Evolutionary conservation across 2,888 invertebrate genomes (phyloP), one percentile per base, ranked within the genome.

Genomic region (Epistrophe eligans): DNA sequence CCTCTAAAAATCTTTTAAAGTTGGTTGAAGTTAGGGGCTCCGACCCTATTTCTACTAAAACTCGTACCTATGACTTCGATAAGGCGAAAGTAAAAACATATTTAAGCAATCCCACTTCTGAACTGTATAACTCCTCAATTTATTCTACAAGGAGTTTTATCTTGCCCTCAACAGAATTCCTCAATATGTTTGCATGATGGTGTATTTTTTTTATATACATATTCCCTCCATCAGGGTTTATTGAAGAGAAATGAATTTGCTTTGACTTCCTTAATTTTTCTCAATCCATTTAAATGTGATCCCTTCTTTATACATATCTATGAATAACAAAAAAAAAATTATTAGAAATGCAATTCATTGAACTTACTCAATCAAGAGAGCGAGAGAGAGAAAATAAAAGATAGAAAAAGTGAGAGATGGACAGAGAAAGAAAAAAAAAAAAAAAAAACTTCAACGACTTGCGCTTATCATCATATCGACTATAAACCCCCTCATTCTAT

Each of bases 401-500:
- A 40, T 32, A 15, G 15, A 11, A 11, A 3, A 10, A 38, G 10
- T 7, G 9, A 35, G 8, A 9, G 10, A 19, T 4, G 10, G 10
- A 58, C 1, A 17, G 7, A 62, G 19, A 62, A 1, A 13, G 38
- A 24, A 15, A n/a, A 62, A 24, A 24, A 67, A 35, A 8, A 28
- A 48, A 52, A 55, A 70, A 70, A 40, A 62, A 43, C 24, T 19
- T n/a, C 32, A 70, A 70, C 67, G 70, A 70, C 70, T 70, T 70
- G 70, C 70, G 52, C 70, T 70, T 52, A 50, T 38, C 40, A 67
- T 40, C 38, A 24, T 28, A 43, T 55, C 40, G 28, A 19, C 28
- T 43, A 32, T 6, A 64, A 38, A 38, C 17, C 13, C 19, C 17
- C 52, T 28, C n/a, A 32, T 9, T 55, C 24, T 8, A 11, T 32